Percentiles rank a stretch among this genome's conserved stretches.
Conservation (phyloP, 2,888 invertebrate genomes). For the Neoascia interrupta region DNA sequence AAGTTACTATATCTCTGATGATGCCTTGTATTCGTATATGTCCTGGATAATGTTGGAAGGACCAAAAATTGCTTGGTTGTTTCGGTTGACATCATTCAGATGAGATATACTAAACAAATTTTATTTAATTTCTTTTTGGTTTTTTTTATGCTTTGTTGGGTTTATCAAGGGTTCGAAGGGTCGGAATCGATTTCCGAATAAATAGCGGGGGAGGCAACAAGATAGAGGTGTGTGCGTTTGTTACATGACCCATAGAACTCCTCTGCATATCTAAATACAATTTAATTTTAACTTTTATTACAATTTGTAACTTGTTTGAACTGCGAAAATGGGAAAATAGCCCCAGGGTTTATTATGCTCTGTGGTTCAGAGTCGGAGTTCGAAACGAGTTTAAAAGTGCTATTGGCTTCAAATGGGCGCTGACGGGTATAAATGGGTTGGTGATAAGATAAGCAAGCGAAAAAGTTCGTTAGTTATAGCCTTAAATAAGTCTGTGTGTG, state of each 20-base stretch:
- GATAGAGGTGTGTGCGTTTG: not conserved
- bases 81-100: constrained; percentile 1
- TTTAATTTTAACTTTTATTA: constrained; percentile 70
- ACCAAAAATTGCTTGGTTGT: constrained; percentile 57
- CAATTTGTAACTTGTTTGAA: constrained; percentile 69
- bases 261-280: constrained; percentile 68
- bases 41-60: constrained; percentile 19
- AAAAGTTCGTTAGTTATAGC: not conserved
- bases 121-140: constrained; percentile 60
- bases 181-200: constrained; percentile 65
- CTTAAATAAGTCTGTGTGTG: not conserved
- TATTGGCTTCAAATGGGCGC: constrained; percentile 43
- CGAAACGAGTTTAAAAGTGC: constrained; percentile 57
- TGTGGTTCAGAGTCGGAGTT: constrained; percentile 33
- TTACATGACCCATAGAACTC: constrained; percentile 10
- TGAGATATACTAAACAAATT: constrained; percentile 53
- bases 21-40: constrained; percentile 6
- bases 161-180: constrained; percentile 58
- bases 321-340: constrained; percentile 65
- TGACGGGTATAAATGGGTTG: not conserved
- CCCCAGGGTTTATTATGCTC: constrained; percentile 62
- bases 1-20: constrained; percentile 1
- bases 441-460: constrained; percentile 57
- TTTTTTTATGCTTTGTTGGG: constrained; percentile 11
- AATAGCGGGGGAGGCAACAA: constrained; percentile 42